Percentiles rank a stretch among this genome's conserved stretches.
phyloP scores from a whole-genome alignment of 2,888 invertebrate species.

The Hedychridium roseum region DNA sequence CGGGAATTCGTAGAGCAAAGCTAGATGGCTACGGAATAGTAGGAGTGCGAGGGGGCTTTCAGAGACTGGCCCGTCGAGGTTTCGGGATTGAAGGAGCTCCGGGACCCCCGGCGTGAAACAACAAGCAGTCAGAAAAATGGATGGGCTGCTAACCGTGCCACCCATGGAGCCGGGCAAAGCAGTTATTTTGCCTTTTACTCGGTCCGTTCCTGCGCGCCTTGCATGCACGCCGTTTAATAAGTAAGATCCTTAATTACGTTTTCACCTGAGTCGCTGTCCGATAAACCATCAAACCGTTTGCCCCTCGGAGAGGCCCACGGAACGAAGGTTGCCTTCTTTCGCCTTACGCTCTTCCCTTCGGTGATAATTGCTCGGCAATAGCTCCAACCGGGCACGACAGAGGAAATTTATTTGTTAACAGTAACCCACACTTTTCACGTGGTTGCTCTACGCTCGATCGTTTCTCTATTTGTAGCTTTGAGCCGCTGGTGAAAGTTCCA shows the following conservation, averaged over 20 bases:
- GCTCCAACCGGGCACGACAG: no score
- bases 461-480: no score
- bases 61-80: constrained; percentile 33
- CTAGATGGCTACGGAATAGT: constrained; percentile 10
- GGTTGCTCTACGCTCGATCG: no score
- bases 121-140: constrained; percentile 64
- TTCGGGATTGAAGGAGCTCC: constrained; percentile 43
- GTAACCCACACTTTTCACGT: no score
- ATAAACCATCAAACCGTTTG: constrained; percentile 14
- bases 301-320: constrained; percentile 2
- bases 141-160: constrained; percentile 63
- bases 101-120: constrained; percentile 61
- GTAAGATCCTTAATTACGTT: constrained; percentile 43
- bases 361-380: no score
- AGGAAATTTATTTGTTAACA: no score
- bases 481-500: no score
- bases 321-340: no score
- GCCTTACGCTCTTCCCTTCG: no score
- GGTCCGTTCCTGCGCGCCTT: constrained; percentile 29
- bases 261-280: constrained; percentile 36
- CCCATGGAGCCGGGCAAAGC: constrained; percentile 56
- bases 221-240: constrained; percentile 42
- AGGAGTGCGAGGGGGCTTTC: constrained; percentile 13
- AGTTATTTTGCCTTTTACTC: constrained; percentile 50
- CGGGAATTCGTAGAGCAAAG: no score